Percentiles rank a stretch among this genome's conserved stretches.
phyloP scores from a whole-genome alignment of 2,113 vertebrate genomes.

The Drymodes brunneopygia region DNA sequence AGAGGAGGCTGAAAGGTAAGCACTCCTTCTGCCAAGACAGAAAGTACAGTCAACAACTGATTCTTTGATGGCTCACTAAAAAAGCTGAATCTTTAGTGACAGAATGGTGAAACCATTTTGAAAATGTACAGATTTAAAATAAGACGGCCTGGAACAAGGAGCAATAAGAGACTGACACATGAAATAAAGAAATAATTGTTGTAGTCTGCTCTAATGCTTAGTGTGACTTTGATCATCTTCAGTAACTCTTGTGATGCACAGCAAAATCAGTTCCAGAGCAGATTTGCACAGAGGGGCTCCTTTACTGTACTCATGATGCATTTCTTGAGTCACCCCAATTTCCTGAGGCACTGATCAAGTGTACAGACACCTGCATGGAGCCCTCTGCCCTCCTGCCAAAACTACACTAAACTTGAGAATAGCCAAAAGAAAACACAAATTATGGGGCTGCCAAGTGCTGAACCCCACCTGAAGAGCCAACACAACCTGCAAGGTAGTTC shows the following conservation, averaged over 20 bases:
- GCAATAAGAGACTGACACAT: background rate
- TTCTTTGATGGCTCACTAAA: slow-evolving; percentile 10
- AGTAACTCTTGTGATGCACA: background rate
- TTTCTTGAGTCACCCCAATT: background rate
- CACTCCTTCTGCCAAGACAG: background rate
- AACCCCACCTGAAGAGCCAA: background rate
- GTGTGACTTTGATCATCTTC: background rate
- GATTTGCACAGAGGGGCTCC: background rate
- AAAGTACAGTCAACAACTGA: slow-evolving; percentile 44
- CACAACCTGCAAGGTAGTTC: background rate
- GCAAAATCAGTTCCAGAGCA: background rate
- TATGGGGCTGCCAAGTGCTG: background rate
- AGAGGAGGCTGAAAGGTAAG: slow-evolving; percentile 34
- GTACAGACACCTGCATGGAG: background rate
- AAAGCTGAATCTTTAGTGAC: slow-evolving; percentile 4
- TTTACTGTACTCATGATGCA: background rate
- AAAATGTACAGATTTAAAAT: slow-evolving; percentile 23
- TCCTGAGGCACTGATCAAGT: background rate
- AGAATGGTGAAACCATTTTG: slow-evolving; percentile 9
- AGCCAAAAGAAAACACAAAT: background rate
- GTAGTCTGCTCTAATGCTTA: background rate
- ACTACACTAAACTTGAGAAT: background rate
- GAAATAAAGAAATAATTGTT: slow-evolving; percentile 9
- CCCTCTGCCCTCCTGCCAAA: background rate
- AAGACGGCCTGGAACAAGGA: slow-evolving; percentile 4